Conservation (phyloP, 2,113 vertebrate species). For the Plecotus auritus region DNA sequence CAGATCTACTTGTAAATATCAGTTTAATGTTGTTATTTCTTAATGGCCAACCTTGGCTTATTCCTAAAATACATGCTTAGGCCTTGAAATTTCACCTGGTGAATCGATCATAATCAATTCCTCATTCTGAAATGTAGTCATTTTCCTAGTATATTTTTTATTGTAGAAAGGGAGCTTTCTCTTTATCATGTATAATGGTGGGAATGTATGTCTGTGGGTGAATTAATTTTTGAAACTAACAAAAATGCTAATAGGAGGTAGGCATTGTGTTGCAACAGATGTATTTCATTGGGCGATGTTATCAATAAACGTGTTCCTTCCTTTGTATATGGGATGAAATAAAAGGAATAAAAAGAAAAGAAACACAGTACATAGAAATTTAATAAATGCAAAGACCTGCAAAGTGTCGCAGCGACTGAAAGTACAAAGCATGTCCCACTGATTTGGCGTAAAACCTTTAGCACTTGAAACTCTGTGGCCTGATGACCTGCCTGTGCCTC, state of each 20-base stretch:
- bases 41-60: neutral
- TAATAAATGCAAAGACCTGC: slow-evolving; percentile 78
- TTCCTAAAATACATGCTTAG: neutral
- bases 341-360: slow-evolving; percentile 58
- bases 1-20: neutral
- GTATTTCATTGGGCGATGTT: slow-evolving; percentile 43
- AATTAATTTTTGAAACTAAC: slow-evolving; percentile 31
- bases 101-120: neutral
- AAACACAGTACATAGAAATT: slow-evolving; percentile 64
- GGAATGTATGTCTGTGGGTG: neutral
- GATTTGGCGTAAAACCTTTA: slow-evolving; percentile 61
- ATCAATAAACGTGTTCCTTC: slow-evolving; percentile 42
- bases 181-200: neutral
- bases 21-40: neutral
- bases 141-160: neutral
- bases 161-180: neutral
- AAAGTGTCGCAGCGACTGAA: slow-evolving; percentile 65
- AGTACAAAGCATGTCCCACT: slow-evolving; percentile 55
- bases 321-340: slow-evolving; percentile 9
- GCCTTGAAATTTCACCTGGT: neutral
- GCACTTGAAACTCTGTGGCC: slow-evolving; percentile 45
- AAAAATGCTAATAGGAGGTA: slow-evolving; percentile 22
- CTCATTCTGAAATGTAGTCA: neutral
- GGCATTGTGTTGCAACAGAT: neutral
- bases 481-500: slow-evolving; percentile 45